phyloP scores from a whole-genome alignment of 2,113 vertebrate species.

The Coryphaenoides rupestris region DNA sequence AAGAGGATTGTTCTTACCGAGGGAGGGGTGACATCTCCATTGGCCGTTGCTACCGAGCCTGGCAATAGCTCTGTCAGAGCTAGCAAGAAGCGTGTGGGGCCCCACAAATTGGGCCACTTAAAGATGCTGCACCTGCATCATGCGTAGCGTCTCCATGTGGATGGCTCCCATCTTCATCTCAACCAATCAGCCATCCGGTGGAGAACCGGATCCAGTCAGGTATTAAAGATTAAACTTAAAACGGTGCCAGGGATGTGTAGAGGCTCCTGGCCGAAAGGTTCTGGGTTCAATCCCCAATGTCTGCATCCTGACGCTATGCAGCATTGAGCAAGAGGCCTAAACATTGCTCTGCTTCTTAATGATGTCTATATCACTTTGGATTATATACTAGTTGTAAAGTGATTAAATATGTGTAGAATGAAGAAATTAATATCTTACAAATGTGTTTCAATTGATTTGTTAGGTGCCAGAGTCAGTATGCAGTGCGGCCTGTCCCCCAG shows the following conservation, averaged over 20 bases:
- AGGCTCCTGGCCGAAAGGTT: too few relatives aligned
- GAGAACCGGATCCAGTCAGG: constrained; percentile 16
- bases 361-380: too few relatives aligned
- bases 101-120: constrained; percentile 30
- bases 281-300: too few relatives aligned
- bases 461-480: constrained; percentile 66
- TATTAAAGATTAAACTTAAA: background rate
- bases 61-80: too few relatives aligned
- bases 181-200: constrained; percentile 49
- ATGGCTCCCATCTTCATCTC: constrained; percentile 41
- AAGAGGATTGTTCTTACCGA: constrained; percentile 65
- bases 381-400: background rate
- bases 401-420: too few relatives aligned
- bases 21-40: constrained; percentile 50
- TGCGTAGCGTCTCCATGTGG: constrained; percentile 38
- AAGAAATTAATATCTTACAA: background rate
- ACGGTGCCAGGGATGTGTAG: too few relatives aligned
- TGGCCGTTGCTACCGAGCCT: too few relatives aligned
- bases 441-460: background rate
- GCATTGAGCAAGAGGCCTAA: background rate
- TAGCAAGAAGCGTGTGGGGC: constrained; percentile 70
- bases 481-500: constrained; percentile 69
- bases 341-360: background rate
- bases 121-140: too few relatives aligned
- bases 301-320: background rate